These are phyloP conservation scores for Syngnathus acus DNA, from an alignment of 2,797 vertebrate genomes.

Conservation along the genomic window DNA sequence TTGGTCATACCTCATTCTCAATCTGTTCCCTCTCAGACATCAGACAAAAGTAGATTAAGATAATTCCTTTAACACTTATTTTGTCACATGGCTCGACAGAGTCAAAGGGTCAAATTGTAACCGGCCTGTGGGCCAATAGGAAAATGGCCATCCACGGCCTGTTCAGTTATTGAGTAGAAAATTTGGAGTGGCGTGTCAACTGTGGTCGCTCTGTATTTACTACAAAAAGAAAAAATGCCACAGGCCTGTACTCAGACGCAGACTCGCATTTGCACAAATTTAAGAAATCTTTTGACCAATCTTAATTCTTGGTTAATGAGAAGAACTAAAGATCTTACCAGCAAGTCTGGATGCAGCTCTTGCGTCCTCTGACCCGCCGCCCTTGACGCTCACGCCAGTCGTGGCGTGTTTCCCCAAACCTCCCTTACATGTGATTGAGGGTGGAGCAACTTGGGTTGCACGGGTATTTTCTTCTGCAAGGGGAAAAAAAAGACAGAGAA, in stretches of 20 bases:
- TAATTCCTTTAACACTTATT: too few relatives aligned
- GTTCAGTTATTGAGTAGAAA: too few relatives aligned
- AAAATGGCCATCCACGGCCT: background rate
- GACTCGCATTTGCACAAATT: background rate
- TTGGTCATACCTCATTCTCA: too few relatives aligned
- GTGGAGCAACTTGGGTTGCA: background rate
- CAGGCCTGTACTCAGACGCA: background rate
- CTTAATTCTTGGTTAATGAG: background rate
- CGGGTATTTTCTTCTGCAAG: background rate
- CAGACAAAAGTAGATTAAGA: too few relatives aligned
- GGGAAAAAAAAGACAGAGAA: background rate
- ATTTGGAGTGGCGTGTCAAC: too few relatives aligned
- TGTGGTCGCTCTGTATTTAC: background rate
- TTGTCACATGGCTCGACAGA: too few relatives aligned
- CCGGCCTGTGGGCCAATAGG: background rate
- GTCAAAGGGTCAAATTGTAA: background rate
- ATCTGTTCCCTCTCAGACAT: too few relatives aligned
- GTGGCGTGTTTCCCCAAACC: background rate
- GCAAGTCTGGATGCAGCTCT: conserved; percentile 17
- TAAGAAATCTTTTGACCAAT: background rate
- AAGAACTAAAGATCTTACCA: conserved; percentile 34
- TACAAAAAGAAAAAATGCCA: background rate
- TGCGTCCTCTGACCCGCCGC: conserved; percentile 22
- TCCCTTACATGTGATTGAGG: background rate
- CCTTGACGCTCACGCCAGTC: background rate